Evolutionary conservation across 35 echinoderm and acorn worm species (phyloP).

Genomic region (Acanthaster planci): DNA sequence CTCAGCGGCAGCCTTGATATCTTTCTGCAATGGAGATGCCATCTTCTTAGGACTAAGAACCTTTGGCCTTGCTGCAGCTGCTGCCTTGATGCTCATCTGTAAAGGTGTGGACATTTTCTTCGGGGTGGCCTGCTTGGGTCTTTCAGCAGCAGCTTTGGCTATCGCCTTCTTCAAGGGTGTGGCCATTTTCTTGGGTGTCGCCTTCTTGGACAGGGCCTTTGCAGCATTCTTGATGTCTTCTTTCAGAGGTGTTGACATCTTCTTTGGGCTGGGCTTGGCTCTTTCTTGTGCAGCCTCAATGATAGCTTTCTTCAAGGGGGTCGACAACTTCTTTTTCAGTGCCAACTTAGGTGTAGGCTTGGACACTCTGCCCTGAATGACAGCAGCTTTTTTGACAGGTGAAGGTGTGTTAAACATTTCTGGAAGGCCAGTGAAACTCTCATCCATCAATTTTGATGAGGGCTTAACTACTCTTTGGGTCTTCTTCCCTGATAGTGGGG

Average conservation of each 20-base stretch:
- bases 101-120: constrained; percentile 61
- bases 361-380: constrained; percentile 46
- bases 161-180: constrained; percentile 73
- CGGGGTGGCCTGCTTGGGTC: constrained; percentile 52
- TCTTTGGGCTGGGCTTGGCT: constrained; percentile 45
- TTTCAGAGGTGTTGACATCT: constrained; percentile 58
- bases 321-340: constrained; percentile 38
- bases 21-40: constrained; percentile 67
- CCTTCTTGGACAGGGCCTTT: constrained; percentile 5
- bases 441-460: constrained; percentile 64
- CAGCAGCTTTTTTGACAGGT: constrained; percentile 41
- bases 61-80: constrained; percentile 39
- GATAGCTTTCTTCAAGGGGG: constrained; percentile 39
- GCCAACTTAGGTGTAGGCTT: constrained; percentile 53
- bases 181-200: constrained; percentile 44
- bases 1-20: constrained; percentile 47
- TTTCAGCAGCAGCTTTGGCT: constrained; percentile 26
- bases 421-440: constrained; percentile 91
- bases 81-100: constrained; percentile 34
- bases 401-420: constrained; percentile 88
- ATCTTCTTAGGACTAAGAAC: constrained; percentile 64
- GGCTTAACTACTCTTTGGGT: constrained; percentile 38
- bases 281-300: constrained; percentile 36
- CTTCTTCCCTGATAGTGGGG: constrained; percentile 57
- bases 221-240: constrained; percentile 62